Base-by-base conservation (phyloP, 2,797 vertebrate genomes). In the Argentina silus region DNA sequence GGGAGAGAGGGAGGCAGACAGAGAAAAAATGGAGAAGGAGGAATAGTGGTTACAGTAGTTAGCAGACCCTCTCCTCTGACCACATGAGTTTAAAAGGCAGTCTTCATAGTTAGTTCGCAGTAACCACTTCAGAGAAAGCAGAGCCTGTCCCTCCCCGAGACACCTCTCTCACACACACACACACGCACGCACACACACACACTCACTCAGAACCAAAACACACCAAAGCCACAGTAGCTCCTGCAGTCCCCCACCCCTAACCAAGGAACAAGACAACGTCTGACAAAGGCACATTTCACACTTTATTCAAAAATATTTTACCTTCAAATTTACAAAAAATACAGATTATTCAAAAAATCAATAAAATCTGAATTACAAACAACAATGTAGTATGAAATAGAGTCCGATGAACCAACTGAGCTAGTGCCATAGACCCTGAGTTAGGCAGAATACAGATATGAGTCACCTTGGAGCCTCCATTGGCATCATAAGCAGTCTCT, bases 291-390 rank as follows among this genome's bases (percentile, higher is more conserved):
- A 53, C 50, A 53, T n/a, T 61, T 36, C 27, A 55, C 6, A 15
- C 21, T 21, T 65, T 47, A 65, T 67, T 66, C n/a, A 48, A 0
- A 78, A 43, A 10, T 9, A 85, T 87, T 82, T 84, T 42, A 6
- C 43, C 53, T 62, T 66, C 57, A 86, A 36, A 79, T 67, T 1
- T 83, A 80, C 77, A 90, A 81, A 86, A 81, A 86, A 81, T 21
- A 45, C 9, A 21, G 27, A 2, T 14, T 23, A 36, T 68, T 43
- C 15, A 42, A 17, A 9, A 43, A 63, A 43, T 64, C 61, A 60
- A 80, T 55, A 36, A 55, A 83, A 59, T 47, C 11, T 4, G 7
- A 6, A 56, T 7, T 67, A 70, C 19, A 81, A 86, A 36, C 57
- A 36, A 6, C 23, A 61, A 14, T 27, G 12, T 21, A 14, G 10